Evolutionary conservation across 2,888 invertebrate species (phyloP).

Genomic region (Polyploca ridens): DNA sequence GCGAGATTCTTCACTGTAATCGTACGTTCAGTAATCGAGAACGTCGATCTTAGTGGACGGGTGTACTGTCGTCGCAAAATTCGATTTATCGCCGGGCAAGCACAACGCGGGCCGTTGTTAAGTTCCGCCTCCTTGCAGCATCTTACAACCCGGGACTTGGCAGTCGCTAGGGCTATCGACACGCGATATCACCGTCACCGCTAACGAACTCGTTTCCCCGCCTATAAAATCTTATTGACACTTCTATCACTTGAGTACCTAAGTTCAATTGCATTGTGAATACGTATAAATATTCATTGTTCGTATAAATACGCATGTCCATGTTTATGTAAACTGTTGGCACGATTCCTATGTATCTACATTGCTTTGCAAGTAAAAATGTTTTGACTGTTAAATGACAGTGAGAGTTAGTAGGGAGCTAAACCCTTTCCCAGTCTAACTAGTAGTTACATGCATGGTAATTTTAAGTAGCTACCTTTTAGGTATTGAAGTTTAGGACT

Average conservation of each 20-base stretch:
- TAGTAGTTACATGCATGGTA: neutral
- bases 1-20: conserved; percentile 57
- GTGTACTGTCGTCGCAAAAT: conserved; percentile 72
- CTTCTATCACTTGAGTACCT: conserved; percentile 43
- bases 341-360: conserved; percentile 9
- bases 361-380: conserved; percentile 6
- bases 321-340: conserved; percentile 6
- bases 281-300: conserved; percentile 12
- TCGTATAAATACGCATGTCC: conserved; percentile 13
- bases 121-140: conserved; percentile 67
- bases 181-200: conserved; percentile 63
- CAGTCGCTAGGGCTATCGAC: conserved; percentile 63
- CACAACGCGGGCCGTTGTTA: conserved; percentile 72
- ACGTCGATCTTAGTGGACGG: conserved; percentile 64
- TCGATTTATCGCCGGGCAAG: conserved; percentile 67
- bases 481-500: neutral
- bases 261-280: conserved; percentile 15
- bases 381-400: neutral
- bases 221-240: conserved; percentile 58
- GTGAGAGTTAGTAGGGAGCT: neutral
- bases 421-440: conserved; percentile 1
- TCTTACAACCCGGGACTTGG: conserved; percentile 18
- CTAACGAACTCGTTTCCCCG: conserved; percentile 65
- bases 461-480: neutral
- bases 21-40: conserved; percentile 63